Conservation (phyloP, 2,113 vertebrate species). For the Bubo blakistoni region DNA sequence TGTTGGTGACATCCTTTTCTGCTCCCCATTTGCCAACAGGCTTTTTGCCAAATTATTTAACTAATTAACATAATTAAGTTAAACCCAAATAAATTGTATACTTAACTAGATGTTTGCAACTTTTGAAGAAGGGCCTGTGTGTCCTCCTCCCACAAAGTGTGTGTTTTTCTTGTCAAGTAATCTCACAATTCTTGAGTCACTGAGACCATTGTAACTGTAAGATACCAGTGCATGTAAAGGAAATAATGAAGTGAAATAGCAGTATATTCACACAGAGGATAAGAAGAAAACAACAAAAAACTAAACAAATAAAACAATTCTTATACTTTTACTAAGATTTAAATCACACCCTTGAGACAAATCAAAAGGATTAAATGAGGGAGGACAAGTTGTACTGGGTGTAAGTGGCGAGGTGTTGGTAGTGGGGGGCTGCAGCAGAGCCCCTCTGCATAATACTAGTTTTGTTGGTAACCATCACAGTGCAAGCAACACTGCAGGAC, state of each 20-base stretch:
- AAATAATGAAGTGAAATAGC: background rate
- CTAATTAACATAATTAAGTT: background rate
- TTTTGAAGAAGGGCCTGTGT: background rate
- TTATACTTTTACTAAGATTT: background rate
- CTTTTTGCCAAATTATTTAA: background rate
- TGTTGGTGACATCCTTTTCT: background rate
- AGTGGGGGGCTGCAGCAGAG: too few relatives aligned
- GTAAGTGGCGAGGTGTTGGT: background rate
- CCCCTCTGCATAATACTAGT: background rate
- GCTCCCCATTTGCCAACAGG: background rate
- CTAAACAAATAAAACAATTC: background rate
- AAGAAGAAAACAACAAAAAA: background rate
- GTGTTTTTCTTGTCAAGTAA: background rate
- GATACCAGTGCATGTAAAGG: rapidly evolving
- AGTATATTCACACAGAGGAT: background rate
- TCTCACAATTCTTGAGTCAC: background rate
- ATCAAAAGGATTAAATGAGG: background rate
- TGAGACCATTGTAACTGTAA: background rate
- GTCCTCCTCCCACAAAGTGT: background rate
- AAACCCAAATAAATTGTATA: background rate
- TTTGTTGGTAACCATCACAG: background rate
- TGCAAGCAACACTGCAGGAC: background rate
- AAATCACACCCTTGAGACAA: background rate
- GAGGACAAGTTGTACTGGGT: background rate
- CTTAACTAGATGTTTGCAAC: background rate